A percentile compares a stretch with the other conserved stretches of the same genome.
Evolutionary conservation across 1,140 invertebrate species (phyloP).

Genomic region (Choristoneura fumiferana): DNA sequence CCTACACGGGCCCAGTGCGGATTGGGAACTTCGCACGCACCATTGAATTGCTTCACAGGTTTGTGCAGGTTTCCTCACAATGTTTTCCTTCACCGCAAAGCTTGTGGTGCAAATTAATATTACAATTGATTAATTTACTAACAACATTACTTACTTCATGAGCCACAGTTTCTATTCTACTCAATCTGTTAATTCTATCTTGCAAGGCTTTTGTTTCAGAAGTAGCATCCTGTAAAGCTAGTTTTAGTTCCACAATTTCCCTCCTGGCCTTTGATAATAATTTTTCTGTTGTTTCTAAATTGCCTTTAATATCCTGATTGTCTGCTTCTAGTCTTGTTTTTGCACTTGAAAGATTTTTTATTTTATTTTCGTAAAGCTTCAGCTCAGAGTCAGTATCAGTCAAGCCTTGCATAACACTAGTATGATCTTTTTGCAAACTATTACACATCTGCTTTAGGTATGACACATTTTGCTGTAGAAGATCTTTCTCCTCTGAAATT

Average conservation of each 20-base stretch:
- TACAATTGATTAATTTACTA: too few species aligned
- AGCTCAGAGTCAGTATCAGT: slow-evolving; percentile 61
- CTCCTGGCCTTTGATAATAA: slow-evolving; percentile 67
- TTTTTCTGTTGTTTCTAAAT: slow-evolving; percentile 63
- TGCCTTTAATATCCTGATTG: slow-evolving; percentile 53
- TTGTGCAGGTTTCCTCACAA: too few species aligned
- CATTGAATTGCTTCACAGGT: too few species aligned
- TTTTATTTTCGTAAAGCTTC: slow-evolving; percentile 70
- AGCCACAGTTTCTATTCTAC: slow-evolving; percentile 38
- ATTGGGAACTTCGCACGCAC: too few species aligned
- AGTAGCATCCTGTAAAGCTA: slow-evolving; percentile 72
- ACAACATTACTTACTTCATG: slow-evolving; percentile 43
- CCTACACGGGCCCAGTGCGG: too few species aligned
- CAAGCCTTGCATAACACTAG: slow-evolving; percentile 38
- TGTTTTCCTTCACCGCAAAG: too few species aligned
- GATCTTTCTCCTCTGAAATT: slow-evolving; percentile 62
- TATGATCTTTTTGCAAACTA: slow-evolving; percentile 59
- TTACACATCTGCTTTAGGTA: slow-evolving; percentile 73
- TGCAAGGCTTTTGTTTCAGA: slow-evolving; percentile 68
- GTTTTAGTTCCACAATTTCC: slow-evolving; percentile 72
- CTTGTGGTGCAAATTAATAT: too few species aligned
- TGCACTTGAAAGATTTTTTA: slow-evolving; percentile 56
- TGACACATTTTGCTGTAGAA: slow-evolving; percentile 69
- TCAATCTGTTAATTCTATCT: slow-evolving; percentile 55
- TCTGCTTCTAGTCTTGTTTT: slow-evolving; percentile 61